Evolutionary conservation across 2,888 invertebrate species (phyloP).

Genomic region (Drosophila koepferae): DNA sequence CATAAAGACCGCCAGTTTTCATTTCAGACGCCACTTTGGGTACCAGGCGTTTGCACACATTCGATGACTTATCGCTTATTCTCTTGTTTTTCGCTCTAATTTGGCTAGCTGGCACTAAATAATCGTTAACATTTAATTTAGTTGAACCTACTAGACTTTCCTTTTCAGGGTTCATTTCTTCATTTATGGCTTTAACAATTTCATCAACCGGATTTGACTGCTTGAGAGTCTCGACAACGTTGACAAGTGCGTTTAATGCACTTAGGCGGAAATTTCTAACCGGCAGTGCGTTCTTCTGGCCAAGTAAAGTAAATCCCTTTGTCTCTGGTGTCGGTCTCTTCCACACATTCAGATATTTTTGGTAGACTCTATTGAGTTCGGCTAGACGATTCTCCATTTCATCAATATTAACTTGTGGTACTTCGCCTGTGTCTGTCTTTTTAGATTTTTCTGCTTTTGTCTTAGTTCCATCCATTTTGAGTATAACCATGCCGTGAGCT

Average conservation of each 20-base stretch:
- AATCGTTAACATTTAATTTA: slow-evolving; percentile 5
- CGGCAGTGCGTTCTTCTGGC: neutral
- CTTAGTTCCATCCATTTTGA: slow-evolving; percentile 18
- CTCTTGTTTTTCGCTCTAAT: neutral
- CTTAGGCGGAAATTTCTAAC: slow-evolving; percentile 23
- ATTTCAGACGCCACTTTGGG: slow-evolving; percentile 16
- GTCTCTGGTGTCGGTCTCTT: slow-evolving; percentile 15
- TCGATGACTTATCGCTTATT: slow-evolving; percentile 1
- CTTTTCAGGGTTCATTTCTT: slow-evolving; percentile 41
- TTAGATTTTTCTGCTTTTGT: neutral
- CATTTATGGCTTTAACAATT: slow-evolving; percentile 50
- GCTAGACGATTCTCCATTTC: slow-evolving; percentile 22
- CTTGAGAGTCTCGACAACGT: slow-evolving; percentile 52
- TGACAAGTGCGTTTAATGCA: slow-evolving; percentile 48
- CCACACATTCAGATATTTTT: slow-evolving; percentile 32
- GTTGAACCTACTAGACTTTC: neutral
- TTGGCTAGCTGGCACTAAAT: slow-evolving; percentile 10
- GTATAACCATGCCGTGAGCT: slow-evolving; percentile 17
- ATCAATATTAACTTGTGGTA: too few relatives aligned
- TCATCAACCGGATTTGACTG: slow-evolving; percentile 47
- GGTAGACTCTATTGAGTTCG: slow-evolving; percentile 43
- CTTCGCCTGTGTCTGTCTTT: too few relatives aligned
- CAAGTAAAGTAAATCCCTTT: neutral
- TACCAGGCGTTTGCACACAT: slow-evolving; percentile 26
- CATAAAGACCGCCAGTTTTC: slow-evolving; percentile 65